Conservation (phyloP, 2,113 vertebrate species). For the Myrmecobius fasciatus region DNA sequence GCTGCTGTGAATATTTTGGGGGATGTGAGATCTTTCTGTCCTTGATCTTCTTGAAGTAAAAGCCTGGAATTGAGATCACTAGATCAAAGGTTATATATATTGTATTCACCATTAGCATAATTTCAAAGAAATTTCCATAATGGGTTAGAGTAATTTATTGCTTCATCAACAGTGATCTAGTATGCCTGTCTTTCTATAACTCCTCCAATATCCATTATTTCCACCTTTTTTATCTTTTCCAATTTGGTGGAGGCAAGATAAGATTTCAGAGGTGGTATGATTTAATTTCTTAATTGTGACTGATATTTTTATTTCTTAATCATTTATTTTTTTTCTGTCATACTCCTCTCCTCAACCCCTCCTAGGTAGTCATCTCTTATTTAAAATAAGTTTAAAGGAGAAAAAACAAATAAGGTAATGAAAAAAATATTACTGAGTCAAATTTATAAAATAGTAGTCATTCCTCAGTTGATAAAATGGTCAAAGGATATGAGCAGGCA, state of each 20-base stretch:
- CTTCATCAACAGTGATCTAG: neutral
- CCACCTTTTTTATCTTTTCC: neutral
- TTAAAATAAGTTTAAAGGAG: neutral
- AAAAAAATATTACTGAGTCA: neutral
- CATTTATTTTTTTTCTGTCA: neutral
- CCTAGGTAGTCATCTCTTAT: neutral
- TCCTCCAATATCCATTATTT: neutral
- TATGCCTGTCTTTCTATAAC: neutral
- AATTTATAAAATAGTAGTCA: too few relatives aligned
- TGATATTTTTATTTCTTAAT: neutral
- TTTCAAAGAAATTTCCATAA: neutral
- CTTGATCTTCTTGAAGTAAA: neutral
- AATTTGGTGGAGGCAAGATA: neutral
- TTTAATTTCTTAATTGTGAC: neutral
- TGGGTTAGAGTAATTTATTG: neutral
- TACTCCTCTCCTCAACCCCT: neutral
- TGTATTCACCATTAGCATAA: neutral
- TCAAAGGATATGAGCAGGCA: too few relatives aligned
- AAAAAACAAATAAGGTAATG: neutral
- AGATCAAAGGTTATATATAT: neutral
- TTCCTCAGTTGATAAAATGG: too few relatives aligned
- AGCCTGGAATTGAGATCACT: neutral
- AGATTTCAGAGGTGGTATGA: neutral
- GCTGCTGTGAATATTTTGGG: neutral
- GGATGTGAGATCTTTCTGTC: neutral